Conservation (phyloP, 1,140 invertebrate genomes). For the Xylocopa sonorina region DNA sequence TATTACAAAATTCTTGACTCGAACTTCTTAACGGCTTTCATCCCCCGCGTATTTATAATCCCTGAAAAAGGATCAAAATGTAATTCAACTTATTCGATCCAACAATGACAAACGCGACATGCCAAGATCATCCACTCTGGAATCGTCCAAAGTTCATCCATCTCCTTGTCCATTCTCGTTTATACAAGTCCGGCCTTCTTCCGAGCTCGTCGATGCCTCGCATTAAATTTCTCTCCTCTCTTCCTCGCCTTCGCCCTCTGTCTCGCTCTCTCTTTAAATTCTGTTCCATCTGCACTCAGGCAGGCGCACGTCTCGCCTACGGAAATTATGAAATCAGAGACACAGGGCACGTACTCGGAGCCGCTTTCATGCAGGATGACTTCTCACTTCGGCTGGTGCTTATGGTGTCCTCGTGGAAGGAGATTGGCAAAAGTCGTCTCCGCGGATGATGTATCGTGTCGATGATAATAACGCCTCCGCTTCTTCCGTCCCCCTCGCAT, state of each 20-base stretch:
- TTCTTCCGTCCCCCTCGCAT: neutral
- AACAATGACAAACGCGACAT: neutral
- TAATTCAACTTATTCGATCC: constrained; percentile 27
- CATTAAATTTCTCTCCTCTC: constrained; percentile 48
- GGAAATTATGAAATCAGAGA: constrained; percentile 78
- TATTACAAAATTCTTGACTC: too few species aligned
- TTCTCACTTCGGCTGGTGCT: constrained; percentile 25
- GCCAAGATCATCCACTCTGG: neutral
- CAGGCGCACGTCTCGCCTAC: constrained; percentile 67
- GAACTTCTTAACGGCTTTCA: neutral
- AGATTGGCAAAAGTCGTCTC: constrained; percentile 65
- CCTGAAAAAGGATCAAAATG: neutral
- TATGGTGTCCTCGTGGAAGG: constrained; percentile 50
- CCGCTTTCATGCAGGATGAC: constrained; percentile 52
- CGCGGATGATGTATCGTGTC: constrained; percentile 67
- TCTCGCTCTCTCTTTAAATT: too few species aligned
- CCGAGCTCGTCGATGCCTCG: constrained; percentile 49
- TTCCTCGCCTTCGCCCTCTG: too few species aligned
- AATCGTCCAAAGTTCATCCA: constrained; percentile 49
- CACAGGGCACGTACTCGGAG: constrained; percentile 71
- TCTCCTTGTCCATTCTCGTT: constrained; percentile 50
- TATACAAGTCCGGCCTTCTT: constrained; percentile 39
- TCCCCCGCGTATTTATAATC: neutral
- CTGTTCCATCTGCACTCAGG: constrained; percentile 3
- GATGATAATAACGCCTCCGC: constrained; percentile 58